A percentile compares a stretch with the other conserved stretches of the same genome.
phyloP scores from a whole-genome alignment of 1,140 invertebrate genomes.

The Acyrthosiphon pisum region DNA sequence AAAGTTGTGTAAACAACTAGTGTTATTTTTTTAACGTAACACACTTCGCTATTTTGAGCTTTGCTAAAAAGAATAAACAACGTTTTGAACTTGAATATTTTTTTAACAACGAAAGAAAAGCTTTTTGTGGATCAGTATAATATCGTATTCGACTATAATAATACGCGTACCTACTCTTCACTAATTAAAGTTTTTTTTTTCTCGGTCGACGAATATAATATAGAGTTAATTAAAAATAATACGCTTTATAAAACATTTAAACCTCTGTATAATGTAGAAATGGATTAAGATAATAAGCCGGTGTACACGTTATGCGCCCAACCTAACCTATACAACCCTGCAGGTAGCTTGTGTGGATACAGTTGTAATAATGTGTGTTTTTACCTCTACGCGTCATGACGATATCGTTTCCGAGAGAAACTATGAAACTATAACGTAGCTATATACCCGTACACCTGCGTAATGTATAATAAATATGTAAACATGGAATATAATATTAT shows the following conservation, averaged over 20 bases:
- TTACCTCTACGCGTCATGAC: neutral
- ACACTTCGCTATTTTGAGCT: neutral
- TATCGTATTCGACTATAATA: neutral
- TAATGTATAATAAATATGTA: neutral
- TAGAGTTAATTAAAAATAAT: neutral
- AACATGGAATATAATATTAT: neutral
- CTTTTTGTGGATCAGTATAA: neutral
- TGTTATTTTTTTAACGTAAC: neutral
- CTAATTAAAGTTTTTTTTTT: neutral
- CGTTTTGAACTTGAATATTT: neutral
- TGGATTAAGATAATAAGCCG: neutral
- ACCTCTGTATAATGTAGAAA: too few relatives aligned
- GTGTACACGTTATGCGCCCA: neutral
- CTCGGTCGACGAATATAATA: neutral
- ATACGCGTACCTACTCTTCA: neutral
- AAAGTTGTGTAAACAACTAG: neutral
- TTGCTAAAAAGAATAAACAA: neutral
- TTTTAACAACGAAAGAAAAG: neutral
- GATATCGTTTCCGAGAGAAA: neutral
- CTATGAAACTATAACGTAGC: neutral
- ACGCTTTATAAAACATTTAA: neutral
- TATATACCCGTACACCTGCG: too few relatives aligned
- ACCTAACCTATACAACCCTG: too few relatives aligned
- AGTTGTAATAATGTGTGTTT: neutral
- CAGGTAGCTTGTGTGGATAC: neutral